Base-by-base conservation (phyloP, 2,888 invertebrate genomes). In the Sphecodes monilicornis region DNA sequence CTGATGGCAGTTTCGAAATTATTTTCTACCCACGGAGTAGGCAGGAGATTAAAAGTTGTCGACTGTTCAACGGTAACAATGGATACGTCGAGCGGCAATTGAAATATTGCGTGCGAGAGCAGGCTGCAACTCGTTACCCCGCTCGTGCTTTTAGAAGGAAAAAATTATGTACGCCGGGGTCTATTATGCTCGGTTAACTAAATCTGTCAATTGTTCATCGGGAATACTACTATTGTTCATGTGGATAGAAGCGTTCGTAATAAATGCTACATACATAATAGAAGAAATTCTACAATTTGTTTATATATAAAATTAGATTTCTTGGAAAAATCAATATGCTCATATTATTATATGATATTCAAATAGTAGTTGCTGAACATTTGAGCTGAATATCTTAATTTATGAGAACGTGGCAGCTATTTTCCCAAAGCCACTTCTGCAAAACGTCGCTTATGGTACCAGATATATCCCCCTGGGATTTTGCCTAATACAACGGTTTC, bases 31-130 rank as follows among this genome's bases (percentile, higher is more conserved):
- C 26, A 5, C 57, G 50, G 22, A 50, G 50, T 50, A 22, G 50
- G 50, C 50, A 57, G 50, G 41, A 54, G 75, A 46, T 74, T 22
- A 46, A 18, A 68, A 80, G 57, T 80, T 66, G 71, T 80, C 75
- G 74, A 54, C 46, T 26, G 46, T 43, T 43, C 50, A 36, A 11
- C 32, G 70, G 3, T 18, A 76, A 84, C 84, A 84, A 74, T 74
- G 50, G 70, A 76, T 76, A 80, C 71, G 54, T 66, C 69, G 82
- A 78, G 64, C 83, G 73, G 50, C 82, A 81, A 81, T 82, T 75
- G 75, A 80, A 82, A 75, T 29, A 66, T 80, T 75, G 71, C 36
- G 50, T 41, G 71, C 29, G 11, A 10, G 54, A 80, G 29, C 68
- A 22, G 36, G 29, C n/a, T 46, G 71, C 22, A n/a, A 10, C 64